These are phyloP conservation scores for Papilio polytes DNA, from an alignment of 1,140 invertebrate species.

Conservation along the genomic window DNA sequence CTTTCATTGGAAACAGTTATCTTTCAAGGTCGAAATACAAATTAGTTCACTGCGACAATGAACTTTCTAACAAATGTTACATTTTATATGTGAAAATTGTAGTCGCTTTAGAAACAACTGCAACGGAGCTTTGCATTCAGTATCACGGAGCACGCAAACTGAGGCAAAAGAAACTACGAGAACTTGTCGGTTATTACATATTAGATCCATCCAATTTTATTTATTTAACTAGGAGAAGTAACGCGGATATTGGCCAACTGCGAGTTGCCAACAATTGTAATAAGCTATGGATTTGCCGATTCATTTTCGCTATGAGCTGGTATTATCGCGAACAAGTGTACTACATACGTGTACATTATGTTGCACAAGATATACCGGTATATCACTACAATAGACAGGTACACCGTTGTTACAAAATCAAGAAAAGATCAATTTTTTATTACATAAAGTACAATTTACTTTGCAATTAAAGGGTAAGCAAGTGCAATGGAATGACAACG, in stretches of 20 bases:
- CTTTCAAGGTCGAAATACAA: constrained; percentile 2
- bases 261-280: neutral
- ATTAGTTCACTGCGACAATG: constrained; percentile 3
- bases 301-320: neutral
- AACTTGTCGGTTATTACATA: neutral
- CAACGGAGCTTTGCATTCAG: neutral
- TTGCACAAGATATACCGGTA: neutral
- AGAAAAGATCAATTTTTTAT: neutral
- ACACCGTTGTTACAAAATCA: neutral
- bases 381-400: neutral
- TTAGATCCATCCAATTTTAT: neutral
- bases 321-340: neutral
- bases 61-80: constrained; percentile 28
- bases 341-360: neutral
- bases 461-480: neutral
- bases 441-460: neutral
- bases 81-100: neutral
- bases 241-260: neutral
- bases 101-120: neutral
- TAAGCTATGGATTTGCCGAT: neutral
- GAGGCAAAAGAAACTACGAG: neutral
- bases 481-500: neutral
- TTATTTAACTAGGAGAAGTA: neutral
- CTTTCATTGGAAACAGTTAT: neutral
- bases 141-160: neutral